phyloP scores from a whole-genome alignment of 2,888 invertebrate species.

The Drosophila atripex region DNA sequence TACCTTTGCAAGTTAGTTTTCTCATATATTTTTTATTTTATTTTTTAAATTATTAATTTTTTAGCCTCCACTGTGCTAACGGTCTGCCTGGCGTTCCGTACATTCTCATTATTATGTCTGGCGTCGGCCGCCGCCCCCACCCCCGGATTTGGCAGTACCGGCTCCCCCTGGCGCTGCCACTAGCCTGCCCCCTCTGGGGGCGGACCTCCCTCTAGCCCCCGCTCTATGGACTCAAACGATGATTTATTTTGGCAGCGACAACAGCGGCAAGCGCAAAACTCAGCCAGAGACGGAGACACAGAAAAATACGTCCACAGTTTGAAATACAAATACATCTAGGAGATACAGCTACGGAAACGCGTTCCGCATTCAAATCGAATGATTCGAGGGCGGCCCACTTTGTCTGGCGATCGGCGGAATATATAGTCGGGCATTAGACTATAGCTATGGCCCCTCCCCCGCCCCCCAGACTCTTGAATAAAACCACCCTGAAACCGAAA shows the following conservation, averaged over 20 bases:
- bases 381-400: slow-evolving; percentile 60
- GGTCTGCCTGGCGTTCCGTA: background rate
- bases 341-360: slow-evolving; percentile 47
- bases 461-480: background rate
- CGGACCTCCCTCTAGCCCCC: slow-evolving; percentile 35
- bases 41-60: background rate
- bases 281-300: slow-evolving; percentile 13
- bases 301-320: background rate
- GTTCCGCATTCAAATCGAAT: slow-evolving; percentile 75
- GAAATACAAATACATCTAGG: background rate
- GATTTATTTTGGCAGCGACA: slow-evolving; percentile 75
- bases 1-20: background rate
- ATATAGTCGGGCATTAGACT: background rate
- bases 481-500: slow-evolving; percentile 18
- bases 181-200: slow-evolving; percentile 15
- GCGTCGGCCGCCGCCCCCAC: slow-evolving; percentile 48
- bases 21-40: background rate
- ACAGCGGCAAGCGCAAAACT: slow-evolving; percentile 17
- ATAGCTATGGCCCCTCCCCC: background rate
- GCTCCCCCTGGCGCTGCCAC: background rate
- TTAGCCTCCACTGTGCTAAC: background rate
- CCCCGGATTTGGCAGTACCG: slow-evolving; percentile 1
- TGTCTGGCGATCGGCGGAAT: slow-evolving; percentile 63
- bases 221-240: slow-evolving; percentile 62
- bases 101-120: slow-evolving; percentile 73